Conservation (phyloP, 2,888 invertebrate genomes). For the Polymixis lichenea region DNA sequence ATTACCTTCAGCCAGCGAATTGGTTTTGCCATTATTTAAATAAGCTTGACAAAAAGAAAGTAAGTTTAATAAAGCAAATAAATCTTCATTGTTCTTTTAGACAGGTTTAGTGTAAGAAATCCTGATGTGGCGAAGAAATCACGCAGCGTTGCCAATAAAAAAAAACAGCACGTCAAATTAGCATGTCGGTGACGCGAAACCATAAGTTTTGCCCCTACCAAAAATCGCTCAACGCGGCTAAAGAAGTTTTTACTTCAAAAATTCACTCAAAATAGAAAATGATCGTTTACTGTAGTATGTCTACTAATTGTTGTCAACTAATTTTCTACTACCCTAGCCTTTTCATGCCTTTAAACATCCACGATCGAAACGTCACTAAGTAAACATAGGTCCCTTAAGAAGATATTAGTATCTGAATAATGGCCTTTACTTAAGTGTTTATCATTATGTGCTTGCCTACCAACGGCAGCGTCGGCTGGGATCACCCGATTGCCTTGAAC, state of each 20-base stretch:
- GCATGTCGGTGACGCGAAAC: too few species aligned
- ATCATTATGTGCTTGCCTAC: slow-evolving; percentile 65
- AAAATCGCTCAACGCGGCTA: too few species aligned
- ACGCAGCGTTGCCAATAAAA: background rate
- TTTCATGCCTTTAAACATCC: background rate
- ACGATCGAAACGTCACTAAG: background rate
- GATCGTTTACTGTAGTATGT: background rate
- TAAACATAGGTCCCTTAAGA: background rate
- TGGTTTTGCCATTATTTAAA: background rate
- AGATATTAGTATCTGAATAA: slow-evolving; percentile 30
- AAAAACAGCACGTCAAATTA: too few species aligned
- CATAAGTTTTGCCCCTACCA: too few species aligned
- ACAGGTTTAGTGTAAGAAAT: slow-evolving; percentile 3
- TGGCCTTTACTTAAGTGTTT: slow-evolving; percentile 57
- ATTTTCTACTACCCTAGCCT: too few species aligned
- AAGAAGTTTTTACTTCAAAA: too few species aligned
- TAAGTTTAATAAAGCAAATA: background rate
- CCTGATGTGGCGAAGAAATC: slow-evolving; percentile 1
- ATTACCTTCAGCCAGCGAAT: background rate
- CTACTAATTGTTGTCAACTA: background rate
- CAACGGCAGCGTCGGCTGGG: slow-evolving; percentile 68
- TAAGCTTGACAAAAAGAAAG: background rate
- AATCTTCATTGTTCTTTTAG: background rate
- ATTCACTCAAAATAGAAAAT: background rate
- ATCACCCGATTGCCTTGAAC: slow-evolving; percentile 89